Conservation (phyloP, 2,888 invertebrate species). For the Muscina levida region DNA sequence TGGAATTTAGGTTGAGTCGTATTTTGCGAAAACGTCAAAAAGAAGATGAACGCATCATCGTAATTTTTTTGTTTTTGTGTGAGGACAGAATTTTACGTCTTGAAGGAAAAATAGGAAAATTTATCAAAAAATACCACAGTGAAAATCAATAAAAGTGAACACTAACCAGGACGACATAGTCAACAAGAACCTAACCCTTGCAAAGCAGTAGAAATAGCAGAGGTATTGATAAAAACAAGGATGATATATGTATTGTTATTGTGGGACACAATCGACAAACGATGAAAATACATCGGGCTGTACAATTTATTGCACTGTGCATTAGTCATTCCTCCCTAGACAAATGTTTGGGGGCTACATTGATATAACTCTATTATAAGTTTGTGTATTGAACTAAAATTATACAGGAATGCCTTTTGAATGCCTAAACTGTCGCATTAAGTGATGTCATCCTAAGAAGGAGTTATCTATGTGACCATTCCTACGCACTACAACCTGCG, state of each 20-base stretch:
- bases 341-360: no score
- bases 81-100: slow-evolving; percentile 55
- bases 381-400: no score
- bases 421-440: no score
- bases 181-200: no score
- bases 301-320: slow-evolving; percentile 31
- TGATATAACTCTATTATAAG: no score
- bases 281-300: neutral
- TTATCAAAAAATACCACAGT: neutral
- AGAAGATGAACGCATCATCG: slow-evolving; percentile 53
- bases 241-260: neutral
- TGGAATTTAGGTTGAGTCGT: no score
- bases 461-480: no score
- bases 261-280: neutral
- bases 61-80: slow-evolving; percentile 52
- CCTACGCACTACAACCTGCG: no score
- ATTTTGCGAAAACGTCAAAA: slow-evolving; percentile 51
- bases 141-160: no score
- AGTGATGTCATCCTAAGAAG: no score
- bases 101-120: slow-evolving; percentile 27
- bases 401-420: no score
- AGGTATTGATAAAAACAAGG: neutral
- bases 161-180: no score
- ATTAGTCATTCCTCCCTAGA: slow-evolving; percentile 57
- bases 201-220: slow-evolving; percentile 27